Base-by-base conservation (phyloP, 2,888 invertebrate species). In the Cremastinae sp. region DNA sequence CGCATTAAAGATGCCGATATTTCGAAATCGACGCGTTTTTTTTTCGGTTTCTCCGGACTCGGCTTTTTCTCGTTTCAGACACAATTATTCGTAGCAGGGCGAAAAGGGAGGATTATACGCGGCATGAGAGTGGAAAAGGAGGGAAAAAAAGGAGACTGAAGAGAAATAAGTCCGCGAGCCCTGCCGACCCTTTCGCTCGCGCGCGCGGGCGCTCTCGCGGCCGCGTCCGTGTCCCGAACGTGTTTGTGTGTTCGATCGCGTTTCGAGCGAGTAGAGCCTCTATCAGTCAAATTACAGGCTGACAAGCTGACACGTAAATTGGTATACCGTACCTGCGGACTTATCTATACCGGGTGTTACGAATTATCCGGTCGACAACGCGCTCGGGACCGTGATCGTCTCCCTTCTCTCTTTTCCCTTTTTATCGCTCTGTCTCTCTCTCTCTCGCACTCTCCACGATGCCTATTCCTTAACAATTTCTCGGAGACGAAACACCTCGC, bases 271-370 rank as follows among this genome's bases (percentile, higher is more conserved):
- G 74, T 66, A 76, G 80, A 79, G 82, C 83, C 82, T 84, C 83
- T 84, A 85, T 84, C 84, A 82, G 83, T 85, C 83, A 86, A 87
- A 87, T 86, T 87, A 87, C 86, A 86, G 80, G 83, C 87, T 87
- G 87, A 87, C 86, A 87, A 83, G 79, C 74, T 86, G 87, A 87
- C 86, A 85, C 84, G 87, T 85, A 87, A 87, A 86, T 86, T 85
- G 85, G 83, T 77, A 74, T 74, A 70, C 70, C 65, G 76, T 76
- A 71, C 78, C 79, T 79, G 82, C 81, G 83, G 72, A 84, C 83
- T 82, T 84, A 82, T 83, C 83, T 84, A 83, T 84, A 83, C 79
- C 79, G 75, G 78, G 80, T 80, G 77, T 80, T 75, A 78, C 79
- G 78, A 79, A 80, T 80, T 74, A 71, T 72, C 76, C 74, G 69